Percentiles rank a stretch among this genome's conserved stretches.
Conservation (phyloP, 2,113 vertebrate species). For the Notothenia rossii region DNA sequence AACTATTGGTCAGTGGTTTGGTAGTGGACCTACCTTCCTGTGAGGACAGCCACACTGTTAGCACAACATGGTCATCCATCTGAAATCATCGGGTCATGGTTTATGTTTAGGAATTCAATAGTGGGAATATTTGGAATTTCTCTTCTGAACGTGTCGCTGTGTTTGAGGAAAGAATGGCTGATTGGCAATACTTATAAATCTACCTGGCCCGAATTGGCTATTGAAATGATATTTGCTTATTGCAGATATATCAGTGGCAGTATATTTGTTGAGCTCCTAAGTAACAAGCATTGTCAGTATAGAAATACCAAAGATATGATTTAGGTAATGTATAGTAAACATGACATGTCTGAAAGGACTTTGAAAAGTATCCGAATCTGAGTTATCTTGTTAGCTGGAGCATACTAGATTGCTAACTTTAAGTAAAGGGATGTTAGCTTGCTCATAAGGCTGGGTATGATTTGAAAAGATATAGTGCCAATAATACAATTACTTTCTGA, state of each 20-base stretch:
- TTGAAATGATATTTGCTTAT: not conserved
- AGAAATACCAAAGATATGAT: slow-evolving; percentile 4
- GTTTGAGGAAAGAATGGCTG: not conserved
- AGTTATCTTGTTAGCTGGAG: not conserved
- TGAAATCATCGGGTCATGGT: too few species aligned
- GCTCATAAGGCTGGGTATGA: not conserved
- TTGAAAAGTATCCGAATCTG: not conserved
- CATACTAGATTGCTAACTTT: not conserved
- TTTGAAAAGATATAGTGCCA: not conserved
- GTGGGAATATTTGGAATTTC: too few species aligned
- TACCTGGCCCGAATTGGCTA: not conserved
- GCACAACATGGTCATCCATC: not conserved
- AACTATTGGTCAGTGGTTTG: not conserved
- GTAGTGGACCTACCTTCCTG: not conserved
- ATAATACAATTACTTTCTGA: not conserved
- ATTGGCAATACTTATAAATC: not conserved
- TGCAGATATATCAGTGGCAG: not conserved
- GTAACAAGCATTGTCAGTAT: not conserved
- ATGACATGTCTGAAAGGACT: not conserved
- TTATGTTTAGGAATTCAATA: too few species aligned
- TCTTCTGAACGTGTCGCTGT: not conserved
- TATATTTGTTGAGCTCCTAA: not conserved
- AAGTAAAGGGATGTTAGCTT: not conserved
- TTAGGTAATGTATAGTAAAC: not conserved
- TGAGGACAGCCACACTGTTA: not conserved